Evolutionary conservation across 2,888 invertebrate genomes (phyloP), one percentile per base, ranked within the genome.

Genomic region (Leptopilina syphax): DNA sequence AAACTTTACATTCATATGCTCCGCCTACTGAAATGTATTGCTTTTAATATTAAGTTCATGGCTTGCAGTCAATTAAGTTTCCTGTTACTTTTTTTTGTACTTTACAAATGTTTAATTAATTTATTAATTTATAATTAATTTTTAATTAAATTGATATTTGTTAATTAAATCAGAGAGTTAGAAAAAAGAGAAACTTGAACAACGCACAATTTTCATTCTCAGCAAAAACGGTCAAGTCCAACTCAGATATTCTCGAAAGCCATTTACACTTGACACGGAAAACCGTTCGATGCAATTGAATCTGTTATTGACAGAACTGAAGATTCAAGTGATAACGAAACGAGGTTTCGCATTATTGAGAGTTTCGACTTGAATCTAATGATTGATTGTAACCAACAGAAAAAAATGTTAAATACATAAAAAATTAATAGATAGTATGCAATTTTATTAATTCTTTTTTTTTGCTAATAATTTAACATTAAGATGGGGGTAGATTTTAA

Each of bases 201-300:
- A 68, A 18, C 24, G 24, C 50, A 24, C 50, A 68, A 50, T 68
- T 50, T 24, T 50, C 12, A 50, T 70, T 70, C 50, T 70, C 24
- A 70, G 24, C 24, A 27, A 50, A 34, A 70, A 70, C 27, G 54
- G 24, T 70, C 70, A 70, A 70, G 70, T 50, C 54, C 18, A 70
- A 70, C 50, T 70, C 47, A 68, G 68, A 18, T 70, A 70, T 70
- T 70, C 44, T 44, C 70, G 18, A 70, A 70, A 50, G 24, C 54
- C 70, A 70, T 70, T 70, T 70, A 70, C 70, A 70, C 70, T 70
- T 70, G 70, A 54, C 50, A 70, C 13, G 54, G 70, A 70, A 70
- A 70, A 70, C 50, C 54, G 50, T 54, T 70, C 27, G 70, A 27
- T 70, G 70, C 24, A 70, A 70, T 54, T 70, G 70, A 54, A 70